Percentiles rank a stretch among this genome's conserved stretches.
These are phyloP conservation scores for Tadarida brasiliensis DNA, from an alignment of 2,797 vertebrate species.

Conservation along the genomic window DNA sequence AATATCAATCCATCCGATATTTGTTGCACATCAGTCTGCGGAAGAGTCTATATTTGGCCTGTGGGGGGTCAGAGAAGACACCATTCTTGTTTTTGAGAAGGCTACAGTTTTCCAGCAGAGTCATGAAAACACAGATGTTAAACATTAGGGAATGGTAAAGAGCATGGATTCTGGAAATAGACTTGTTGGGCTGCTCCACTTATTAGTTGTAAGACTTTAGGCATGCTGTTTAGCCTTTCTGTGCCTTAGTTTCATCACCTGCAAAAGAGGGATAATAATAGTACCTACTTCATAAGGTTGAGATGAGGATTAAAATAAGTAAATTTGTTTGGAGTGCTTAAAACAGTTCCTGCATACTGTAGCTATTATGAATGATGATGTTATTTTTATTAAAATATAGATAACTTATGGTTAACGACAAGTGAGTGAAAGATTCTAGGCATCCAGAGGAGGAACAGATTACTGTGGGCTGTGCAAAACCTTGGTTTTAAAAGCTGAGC, in stretches of 20 bases:
- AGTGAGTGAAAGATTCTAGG: neutral
- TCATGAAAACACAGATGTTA: slow-evolving; percentile 1
- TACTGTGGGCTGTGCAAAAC: neutral
- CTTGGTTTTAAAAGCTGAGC: slow-evolving; percentile 4
- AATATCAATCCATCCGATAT: neutral
- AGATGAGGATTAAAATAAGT: slow-evolving; percentile 27
- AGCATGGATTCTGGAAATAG: neutral
- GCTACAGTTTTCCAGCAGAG: neutral
- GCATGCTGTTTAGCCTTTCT: slow-evolving; percentile 22
- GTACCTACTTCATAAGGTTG: slow-evolving; percentile 2
- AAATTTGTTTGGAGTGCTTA: neutral
- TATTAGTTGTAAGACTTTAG: neutral
- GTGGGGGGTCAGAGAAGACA: neutral
- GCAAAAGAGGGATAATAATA: neutral
- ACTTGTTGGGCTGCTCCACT: neutral
- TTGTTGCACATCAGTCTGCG: neutral
- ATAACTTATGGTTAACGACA: slow-evolving; percentile 1
- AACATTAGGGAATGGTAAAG: neutral
- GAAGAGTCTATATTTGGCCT: neutral
- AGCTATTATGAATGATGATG: slow-evolving; percentile 10
- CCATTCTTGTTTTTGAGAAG: slow-evolving; percentile 43
- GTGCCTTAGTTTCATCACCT: neutral
- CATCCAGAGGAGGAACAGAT: neutral
- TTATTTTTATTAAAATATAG: slow-evolving; percentile 51
- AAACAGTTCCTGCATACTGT: neutral